Base-by-base conservation (phyloP, 2,797 vertebrate species). In the Philypnodon macrostomus region DNA sequence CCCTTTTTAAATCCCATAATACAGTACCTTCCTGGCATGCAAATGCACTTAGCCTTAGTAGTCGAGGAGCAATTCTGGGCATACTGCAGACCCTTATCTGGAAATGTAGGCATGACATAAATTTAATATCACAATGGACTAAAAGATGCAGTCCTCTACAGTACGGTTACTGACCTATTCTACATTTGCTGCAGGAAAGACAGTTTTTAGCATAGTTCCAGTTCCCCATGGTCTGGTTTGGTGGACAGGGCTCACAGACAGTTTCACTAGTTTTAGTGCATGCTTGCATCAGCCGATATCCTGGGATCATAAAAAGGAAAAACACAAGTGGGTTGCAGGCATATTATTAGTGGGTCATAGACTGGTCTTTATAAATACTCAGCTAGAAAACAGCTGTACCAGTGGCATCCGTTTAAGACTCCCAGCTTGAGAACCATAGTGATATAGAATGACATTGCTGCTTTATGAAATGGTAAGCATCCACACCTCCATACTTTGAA, bases 21-120 rank as follows among this genome's bases (percentile, higher is more conserved):
- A 62, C 88, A 90, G 45, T 6, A 89, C 58, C 0, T 75, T 24
- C 75, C 85, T 14, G 72, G 21, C 31, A n/a, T 26, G 59, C 90
- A 91, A 7, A 0, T 10, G 66, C 90, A 91, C 32, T 0, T 67
- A 16, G 84, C 4, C 1, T 2, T 37, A 26, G 2, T 47, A 14
- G 50, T 72, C 1, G 36, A 5, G 15, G 70, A 61, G 74, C 90
- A 91, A 0, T 0, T 21, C 47, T 37, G 58, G 6, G 1, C 15
- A 9, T 59, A 34, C 37, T 12, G 2, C 23, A 89, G 36, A 54
- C 70, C 71, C 47, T 73, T 84, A 0, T 0, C 89, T 91, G 66
- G 57, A 7, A 58, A 55, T 16, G n/a, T 15, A 11, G 4, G 31
- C 23, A 16, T 6, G 6, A 11, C 10, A 26, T 52, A 13, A 16